phyloP scores from a whole-genome alignment of 2,888 invertebrate genomes.

The Chesias legatella region DNA sequence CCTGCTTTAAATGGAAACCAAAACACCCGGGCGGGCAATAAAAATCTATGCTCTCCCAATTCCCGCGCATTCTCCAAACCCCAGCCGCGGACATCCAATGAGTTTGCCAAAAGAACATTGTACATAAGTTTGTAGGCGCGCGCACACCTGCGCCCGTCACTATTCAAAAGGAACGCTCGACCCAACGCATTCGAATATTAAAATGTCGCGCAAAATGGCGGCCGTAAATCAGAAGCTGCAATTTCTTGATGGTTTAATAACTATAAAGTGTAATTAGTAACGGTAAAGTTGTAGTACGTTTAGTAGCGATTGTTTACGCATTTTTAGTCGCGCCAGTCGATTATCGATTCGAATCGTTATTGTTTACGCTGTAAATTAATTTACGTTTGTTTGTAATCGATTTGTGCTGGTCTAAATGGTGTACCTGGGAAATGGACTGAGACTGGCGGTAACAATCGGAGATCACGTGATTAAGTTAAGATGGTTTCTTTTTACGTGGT shows the following conservation, averaged over 20 bases:
- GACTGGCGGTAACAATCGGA: conserved; percentile 14
- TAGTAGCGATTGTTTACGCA: conserved; percentile 62
- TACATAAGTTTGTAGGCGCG: conserved; percentile 49
- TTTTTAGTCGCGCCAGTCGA: conserved; percentile 43
- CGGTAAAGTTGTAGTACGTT: conserved; percentile 56
- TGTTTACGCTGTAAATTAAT: conserved; percentile 42
- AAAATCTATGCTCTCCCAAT: conserved; percentile 51
- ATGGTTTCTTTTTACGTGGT: too few relatives aligned
- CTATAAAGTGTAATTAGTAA: conserved; percentile 74
- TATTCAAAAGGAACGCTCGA: conserved; percentile 57
- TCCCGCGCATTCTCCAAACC: conserved; percentile 43
- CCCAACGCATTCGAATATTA: conserved; percentile 64
- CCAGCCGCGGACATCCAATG: conserved; percentile 51
- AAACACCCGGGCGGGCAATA: conserved; percentile 32
- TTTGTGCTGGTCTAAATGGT: conserved; percentile 42
- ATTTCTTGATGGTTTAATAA: conserved; percentile 70
- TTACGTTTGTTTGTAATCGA: conserved; percentile 49
- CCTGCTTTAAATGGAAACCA: conserved; percentile 16
- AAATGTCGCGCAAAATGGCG: conserved; percentile 72
- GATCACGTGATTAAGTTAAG: conserved; percentile 20
- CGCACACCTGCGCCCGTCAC: conserved; percentile 64
- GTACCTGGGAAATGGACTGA: conserved; percentile 20
- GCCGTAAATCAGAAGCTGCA: conserved; percentile 69
- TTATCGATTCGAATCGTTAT: conserved; percentile 37
- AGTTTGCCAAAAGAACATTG: conserved; percentile 47